Evolutionary conservation across 2,113 vertebrate species (phyloP).

Genomic region (Cyprichromis sp.): DNA sequence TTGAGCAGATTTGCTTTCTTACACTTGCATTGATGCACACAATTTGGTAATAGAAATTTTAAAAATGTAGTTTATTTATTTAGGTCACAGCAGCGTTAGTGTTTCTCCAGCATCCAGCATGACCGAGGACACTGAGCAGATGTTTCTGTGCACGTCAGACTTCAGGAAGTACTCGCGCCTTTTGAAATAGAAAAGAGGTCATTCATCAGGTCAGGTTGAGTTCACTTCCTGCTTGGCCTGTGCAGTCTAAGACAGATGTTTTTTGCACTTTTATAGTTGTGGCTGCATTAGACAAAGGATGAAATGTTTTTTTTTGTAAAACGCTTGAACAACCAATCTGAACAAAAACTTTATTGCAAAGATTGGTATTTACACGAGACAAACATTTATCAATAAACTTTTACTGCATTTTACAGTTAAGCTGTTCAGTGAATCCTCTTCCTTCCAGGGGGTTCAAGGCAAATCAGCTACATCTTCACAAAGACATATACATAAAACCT

Average conservation of each 20-base stretch:
- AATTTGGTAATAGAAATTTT: neutral
- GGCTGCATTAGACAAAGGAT: neutral
- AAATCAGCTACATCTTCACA: neutral
- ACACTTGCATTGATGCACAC: neutral
- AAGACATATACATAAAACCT: neutral
- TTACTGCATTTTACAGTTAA: neutral
- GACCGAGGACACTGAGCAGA: neutral
- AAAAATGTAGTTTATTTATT: neutral
- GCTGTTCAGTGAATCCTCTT: neutral
- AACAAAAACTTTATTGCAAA: constrained; percentile 45
- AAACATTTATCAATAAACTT: neutral
- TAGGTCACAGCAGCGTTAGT: neutral
- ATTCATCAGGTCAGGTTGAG: neutral
- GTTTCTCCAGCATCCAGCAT: neutral
- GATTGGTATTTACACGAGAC: constrained; percentile 27
- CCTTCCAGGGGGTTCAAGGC: neutral
- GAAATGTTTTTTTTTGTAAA: neutral
- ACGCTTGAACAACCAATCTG: neutral
- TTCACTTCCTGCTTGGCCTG: neutral
- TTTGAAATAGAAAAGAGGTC: neutral
- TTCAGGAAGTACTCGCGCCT: neutral
- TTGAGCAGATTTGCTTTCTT: neutral
- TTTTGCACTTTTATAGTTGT: neutral
- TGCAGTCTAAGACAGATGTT: neutral
- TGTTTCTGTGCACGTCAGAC: neutral